A percentile compares a stretch with the other conserved stretches of the same genome.
phyloP scores from a whole-genome alignment of 2,888 invertebrate species.

The Byasa hedistus region DNA sequence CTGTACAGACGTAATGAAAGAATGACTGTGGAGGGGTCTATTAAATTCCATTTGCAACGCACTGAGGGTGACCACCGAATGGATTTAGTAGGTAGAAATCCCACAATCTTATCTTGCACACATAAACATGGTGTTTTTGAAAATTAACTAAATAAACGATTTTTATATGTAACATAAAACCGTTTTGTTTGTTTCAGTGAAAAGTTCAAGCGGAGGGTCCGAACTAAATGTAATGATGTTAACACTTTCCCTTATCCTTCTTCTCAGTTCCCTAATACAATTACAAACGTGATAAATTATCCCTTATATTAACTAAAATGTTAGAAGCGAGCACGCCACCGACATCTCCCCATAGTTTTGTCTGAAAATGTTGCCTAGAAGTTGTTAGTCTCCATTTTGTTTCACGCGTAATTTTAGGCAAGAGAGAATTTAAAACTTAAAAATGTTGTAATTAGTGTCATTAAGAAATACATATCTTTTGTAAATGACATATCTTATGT shows the following conservation, averaged over 20 bases:
- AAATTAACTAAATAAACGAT: not conserved
- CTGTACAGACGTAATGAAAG: too few relatives aligned
- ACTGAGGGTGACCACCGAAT: too few relatives aligned
- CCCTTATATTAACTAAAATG: conserved; percentile 57
- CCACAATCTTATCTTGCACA: not conserved
- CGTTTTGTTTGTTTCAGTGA: conserved; percentile 68
- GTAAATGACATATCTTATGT: conserved; percentile 13
- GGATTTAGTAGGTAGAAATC: too few relatives aligned
- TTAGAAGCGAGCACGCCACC: conserved; percentile 22
- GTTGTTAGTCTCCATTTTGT: conserved; percentile 1
- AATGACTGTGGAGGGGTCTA: too few relatives aligned
- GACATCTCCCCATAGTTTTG: conserved; percentile 21
- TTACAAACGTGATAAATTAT: conserved; percentile 76
- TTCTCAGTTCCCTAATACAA: conserved; percentile 59
- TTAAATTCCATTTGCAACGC: too few relatives aligned
- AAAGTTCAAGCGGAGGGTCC: conserved; percentile 61
- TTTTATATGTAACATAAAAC: conserved; percentile 34
- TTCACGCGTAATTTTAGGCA: conserved; percentile 12
- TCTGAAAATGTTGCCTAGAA: conserved; percentile 16
- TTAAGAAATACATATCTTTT: conserved; percentile 28
- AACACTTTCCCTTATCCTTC: conserved; percentile 63
- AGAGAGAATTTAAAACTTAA: conserved; percentile 19
- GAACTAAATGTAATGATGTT: conserved; percentile 65
- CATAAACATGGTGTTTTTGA: not conserved
- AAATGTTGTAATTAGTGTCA: conserved; percentile 22